Conservation (phyloP, 2,113 vertebrate genomes). For the Chascanopsetta lugubris region DNA sequence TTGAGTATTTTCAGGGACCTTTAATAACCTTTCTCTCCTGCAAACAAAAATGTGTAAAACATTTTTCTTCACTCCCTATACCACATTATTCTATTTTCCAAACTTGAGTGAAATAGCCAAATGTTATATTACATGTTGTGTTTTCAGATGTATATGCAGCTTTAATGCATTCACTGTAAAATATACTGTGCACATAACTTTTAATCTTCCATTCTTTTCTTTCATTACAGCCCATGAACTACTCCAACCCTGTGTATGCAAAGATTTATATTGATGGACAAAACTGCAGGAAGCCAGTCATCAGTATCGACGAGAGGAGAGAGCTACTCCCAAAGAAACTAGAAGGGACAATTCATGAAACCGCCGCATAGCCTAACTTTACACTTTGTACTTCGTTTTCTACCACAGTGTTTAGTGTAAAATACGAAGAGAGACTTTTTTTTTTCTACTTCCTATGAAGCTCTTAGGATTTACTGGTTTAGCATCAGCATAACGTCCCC, state of each 20-base stretch:
- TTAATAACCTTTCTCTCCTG: too few species aligned
- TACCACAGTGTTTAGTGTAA: conserved; percentile 94
- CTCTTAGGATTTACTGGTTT: conserved; percentile 81
- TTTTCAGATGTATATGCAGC: conserved; percentile 15
- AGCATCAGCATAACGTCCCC: conserved; percentile 92
- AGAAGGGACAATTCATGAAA: conserved; percentile 98
- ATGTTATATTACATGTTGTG: too few species aligned
- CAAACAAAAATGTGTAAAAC: too few species aligned
- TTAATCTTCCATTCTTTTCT: conserved; percentile 29
- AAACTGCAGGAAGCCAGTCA: conserved; percentile 96
- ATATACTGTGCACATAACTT: not conserved
- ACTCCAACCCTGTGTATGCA: conserved; percentile 98
- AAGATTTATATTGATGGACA: conserved; percentile 97
- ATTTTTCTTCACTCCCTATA: too few species aligned
- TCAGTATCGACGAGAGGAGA: conserved; percentile 97
- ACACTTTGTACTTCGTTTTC: conserved; percentile 90
- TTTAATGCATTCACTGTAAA: conserved; percentile 13
- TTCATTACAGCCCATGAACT: conserved; percentile 90
- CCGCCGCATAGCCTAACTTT: conserved; percentile 95
- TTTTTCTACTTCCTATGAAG: conserved; percentile 95
- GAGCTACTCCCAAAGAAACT: conserved; percentile 99
- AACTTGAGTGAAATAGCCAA: not conserved
- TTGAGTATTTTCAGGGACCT: too few species aligned
- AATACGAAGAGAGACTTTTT: conserved; percentile 71
- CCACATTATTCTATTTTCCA: not conserved